Percentiles rank a stretch among this genome's conserved stretches.
phyloP scores from a whole-genome alignment of 1,140 invertebrate genomes.

The Drosophila asahinai region DNA sequence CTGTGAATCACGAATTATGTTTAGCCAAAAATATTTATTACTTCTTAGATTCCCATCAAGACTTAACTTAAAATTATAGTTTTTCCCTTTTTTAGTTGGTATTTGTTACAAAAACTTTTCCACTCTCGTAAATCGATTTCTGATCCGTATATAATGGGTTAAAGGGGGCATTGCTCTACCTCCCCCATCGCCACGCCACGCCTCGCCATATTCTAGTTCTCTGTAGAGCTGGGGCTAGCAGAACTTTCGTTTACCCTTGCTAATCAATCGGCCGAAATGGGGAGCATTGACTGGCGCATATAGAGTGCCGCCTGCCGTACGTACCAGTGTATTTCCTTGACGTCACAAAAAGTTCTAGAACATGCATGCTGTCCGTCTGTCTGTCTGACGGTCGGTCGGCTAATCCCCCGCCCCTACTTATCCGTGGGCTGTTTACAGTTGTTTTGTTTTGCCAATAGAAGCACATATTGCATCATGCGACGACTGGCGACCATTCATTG shows the following conservation, averaged over 20 bases:
- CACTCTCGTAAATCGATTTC: neutral
- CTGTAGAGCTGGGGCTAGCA: neutral
- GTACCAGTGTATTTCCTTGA: slow-evolving; percentile 36
- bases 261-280: slow-evolving; percentile 38
- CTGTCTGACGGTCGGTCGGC: slow-evolving; percentile 1
- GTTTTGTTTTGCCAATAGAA: slow-evolving; percentile 37
- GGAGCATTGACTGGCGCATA: slow-evolving; percentile 41
- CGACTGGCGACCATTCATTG: slow-evolving; percentile 7
- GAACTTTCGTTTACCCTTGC: slow-evolving; percentile 28
- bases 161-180: slow-evolving; percentile 1
- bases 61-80: neutral
- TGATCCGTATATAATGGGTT: neutral
- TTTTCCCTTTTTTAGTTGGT: neutral
- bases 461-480: slow-evolving; percentile 38
- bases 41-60: too few species aligned
- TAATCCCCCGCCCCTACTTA: slow-evolving; percentile 19
- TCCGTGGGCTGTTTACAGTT: slow-evolving; percentile 38
- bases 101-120: neutral
- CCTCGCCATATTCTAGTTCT: slow-evolving; percentile 13
- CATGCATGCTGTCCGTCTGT: slow-evolving; percentile 29
- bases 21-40: neutral
- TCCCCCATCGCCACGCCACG: neutral
- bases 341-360: slow-evolving; percentile 45
- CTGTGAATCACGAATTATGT: neutral
- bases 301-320: slow-evolving; percentile 2